These are phyloP conservation scores for Margarornis squamiger DNA, from an alignment of 2,797 vertebrate genomes.

Conservation along the genomic window DNA sequence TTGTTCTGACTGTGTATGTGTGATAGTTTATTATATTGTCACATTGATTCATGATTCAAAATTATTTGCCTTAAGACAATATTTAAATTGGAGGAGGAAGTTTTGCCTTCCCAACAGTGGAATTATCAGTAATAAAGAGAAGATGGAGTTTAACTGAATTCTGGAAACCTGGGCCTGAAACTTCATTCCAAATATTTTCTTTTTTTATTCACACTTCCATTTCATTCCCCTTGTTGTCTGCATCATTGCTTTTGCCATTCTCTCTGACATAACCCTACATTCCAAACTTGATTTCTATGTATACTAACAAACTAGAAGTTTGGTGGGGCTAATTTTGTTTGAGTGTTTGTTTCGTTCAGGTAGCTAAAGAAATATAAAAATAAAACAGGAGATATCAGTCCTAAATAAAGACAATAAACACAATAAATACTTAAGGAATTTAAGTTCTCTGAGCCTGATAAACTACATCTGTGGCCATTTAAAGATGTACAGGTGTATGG, in stretches of 20 bases:
- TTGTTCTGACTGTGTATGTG: neutral
- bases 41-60: constrained; percentile 23
- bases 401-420: neutral
- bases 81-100: neutral
- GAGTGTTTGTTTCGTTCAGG: neutral
- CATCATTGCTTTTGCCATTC: neutral
- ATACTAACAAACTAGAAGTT: neutral
- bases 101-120: neutral
- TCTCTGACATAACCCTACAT: neutral
- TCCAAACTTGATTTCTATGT: neutral
- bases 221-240: neutral
- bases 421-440: neutral
- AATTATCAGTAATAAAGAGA: neutral
- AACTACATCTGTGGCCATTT: neutral
- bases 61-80: neutral
- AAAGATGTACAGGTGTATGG: neutral
- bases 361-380: neutral
- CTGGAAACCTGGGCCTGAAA: neutral
- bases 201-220: neutral
- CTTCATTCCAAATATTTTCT: neutral
- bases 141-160: neutral
- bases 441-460: neutral
- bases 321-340: neutral
- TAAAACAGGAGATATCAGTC: neutral
- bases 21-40: constrained; percentile 5